Evolutionary conservation across 2,113 vertebrate genomes (phyloP).

Genomic region (Gobius niger): DNA sequence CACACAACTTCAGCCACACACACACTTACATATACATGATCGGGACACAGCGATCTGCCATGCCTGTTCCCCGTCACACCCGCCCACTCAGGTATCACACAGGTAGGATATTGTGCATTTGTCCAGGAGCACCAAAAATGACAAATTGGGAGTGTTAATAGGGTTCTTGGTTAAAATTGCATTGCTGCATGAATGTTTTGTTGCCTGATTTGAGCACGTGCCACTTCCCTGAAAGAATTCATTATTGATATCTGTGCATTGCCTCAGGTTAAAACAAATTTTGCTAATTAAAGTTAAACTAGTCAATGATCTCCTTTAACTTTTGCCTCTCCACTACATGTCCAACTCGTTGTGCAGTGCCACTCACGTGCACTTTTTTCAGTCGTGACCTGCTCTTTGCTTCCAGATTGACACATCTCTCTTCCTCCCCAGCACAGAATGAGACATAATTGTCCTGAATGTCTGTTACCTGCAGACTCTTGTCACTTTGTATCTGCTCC

Average conservation of each 20-base stretch:
- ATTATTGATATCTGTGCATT: conserved; percentile 2
- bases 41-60: conserved; percentile 51
- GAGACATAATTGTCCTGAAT: conserved; percentile 58
- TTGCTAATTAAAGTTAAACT: conserved; percentile 32
- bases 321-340: conserved; percentile 24
- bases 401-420: conserved; percentile 58
- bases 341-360: conserved; percentile 18
- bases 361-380: conserved; percentile 20
- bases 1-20: conserved; percentile 38
- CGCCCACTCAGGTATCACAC: conserved; percentile 62
- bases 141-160: conserved; percentile 21
- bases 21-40: conserved; percentile 42
- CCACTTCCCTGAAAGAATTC: conserved; percentile 5
- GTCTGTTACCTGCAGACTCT: conserved; percentile 55
- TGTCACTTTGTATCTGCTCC: conserved; percentile 52
- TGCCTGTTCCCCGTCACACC: conserved; percentile 47
- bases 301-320: conserved; percentile 29
- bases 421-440: conserved; percentile 37
- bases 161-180: conserved; percentile 4
- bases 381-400: conserved; percentile 49
- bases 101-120: conserved; percentile 47
- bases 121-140: conserved; percentile 17
- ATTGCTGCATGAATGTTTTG: conserved; percentile 1
- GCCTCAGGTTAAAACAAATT: conserved; percentile 37
- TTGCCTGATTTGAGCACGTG: not conserved